Conservation (phyloP, 2,113 vertebrate species). For the Mungos mungo region DNA sequence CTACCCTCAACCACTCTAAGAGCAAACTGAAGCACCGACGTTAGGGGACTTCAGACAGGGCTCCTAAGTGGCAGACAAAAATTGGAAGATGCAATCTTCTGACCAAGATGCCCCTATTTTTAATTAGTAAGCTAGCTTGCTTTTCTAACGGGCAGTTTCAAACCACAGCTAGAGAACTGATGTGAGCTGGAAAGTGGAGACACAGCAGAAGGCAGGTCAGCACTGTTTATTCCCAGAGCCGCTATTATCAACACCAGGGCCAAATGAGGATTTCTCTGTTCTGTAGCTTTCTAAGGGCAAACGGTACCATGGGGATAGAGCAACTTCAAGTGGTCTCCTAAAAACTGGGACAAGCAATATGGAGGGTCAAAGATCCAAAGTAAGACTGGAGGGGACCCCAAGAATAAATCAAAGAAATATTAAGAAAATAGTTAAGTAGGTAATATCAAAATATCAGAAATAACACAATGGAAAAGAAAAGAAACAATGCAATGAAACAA, state of each 20-base stretch:
- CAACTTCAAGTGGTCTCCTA: not conserved
- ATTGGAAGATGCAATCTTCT: not conserved
- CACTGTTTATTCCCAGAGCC: not conserved
- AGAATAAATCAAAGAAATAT: not conserved
- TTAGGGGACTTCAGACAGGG: not conserved
- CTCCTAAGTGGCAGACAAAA: not conserved
- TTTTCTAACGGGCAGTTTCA: conserved; percentile 4
- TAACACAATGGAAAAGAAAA: not conserved
- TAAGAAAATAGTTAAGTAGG: not conserved
- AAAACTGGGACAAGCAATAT: not conserved
- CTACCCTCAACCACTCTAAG: not conserved
- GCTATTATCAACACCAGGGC: not conserved
- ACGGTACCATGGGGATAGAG: not conserved
- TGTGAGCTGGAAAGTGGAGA: not conserved
- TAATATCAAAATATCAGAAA: not conserved
- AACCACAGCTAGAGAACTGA: not conserved
- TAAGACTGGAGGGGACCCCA: not conserved
- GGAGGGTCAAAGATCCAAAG: not conserved
- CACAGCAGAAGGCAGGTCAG: not conserved
- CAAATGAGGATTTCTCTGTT: not conserved
- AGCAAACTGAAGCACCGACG: not conserved
- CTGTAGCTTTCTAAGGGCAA: not conserved
- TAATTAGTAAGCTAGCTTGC: not conserved
- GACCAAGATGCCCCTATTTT: not conserved
- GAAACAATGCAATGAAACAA: not conserved